Evolutionary conservation across 2,113 vertebrate species (phyloP).

Genomic region (Paradisaea rubra): DNA sequence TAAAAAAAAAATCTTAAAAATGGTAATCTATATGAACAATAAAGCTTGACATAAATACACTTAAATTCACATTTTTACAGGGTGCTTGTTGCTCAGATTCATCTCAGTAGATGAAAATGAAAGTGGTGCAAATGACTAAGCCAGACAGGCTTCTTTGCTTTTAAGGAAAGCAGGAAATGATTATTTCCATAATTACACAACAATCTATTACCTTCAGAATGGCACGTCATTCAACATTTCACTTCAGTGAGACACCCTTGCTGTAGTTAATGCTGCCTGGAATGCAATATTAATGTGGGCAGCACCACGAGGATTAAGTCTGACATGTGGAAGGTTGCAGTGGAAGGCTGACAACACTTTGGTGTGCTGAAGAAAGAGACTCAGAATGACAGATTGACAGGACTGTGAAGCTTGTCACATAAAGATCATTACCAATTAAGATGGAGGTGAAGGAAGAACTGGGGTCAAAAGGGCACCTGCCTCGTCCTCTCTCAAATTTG

Average conservation of each 20-base stretch:
- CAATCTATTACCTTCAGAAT: neutral
- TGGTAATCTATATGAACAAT: neutral
- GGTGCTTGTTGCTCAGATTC: neutral
- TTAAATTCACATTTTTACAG: neutral
- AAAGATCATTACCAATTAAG: conserved; percentile 81
- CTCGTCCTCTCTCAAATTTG: conserved; percentile 82
- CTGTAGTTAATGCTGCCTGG: neutral
- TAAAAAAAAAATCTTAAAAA: neutral
- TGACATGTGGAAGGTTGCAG: neutral
- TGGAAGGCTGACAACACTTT: conserved; percentile 21
- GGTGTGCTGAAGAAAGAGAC: neutral
- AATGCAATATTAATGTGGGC: neutral
- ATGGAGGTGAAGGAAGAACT: conserved; percentile 85
- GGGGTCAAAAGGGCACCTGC: conserved; percentile 89
- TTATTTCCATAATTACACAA: neutral
- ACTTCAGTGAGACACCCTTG: neutral
- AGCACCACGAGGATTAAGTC: neutral
- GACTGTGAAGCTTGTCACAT: neutral
- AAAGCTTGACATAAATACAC: neutral
- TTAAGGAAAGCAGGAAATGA: neutral
- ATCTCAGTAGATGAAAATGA: neutral
- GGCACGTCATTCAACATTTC: neutral
- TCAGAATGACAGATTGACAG: neutral
- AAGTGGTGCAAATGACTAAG: neutral
- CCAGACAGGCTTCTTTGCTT: neutral